A percentile compares a stretch with the other conserved stretches of the same genome.
phyloP scores from a whole-genome alignment of 2,797 vertebrate genomes.

The Neostethus bicornis region DNA sequence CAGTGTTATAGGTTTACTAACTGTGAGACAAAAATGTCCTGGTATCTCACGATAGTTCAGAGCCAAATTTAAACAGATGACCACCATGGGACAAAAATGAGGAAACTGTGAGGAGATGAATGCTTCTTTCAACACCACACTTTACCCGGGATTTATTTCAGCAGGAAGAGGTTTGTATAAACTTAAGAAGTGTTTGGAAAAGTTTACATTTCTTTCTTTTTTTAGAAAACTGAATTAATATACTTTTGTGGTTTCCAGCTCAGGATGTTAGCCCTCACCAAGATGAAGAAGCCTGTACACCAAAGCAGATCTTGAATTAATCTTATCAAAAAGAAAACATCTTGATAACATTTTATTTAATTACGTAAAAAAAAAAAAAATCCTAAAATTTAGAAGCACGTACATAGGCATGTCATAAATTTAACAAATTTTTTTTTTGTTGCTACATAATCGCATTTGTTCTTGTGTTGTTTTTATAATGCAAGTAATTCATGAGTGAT shows the following conservation, averaged over 20 bases:
- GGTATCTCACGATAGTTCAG: slow-evolving; percentile 4
- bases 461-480: no score
- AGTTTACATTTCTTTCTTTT: background rate
- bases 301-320: no score
- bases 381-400: no score
- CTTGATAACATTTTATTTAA: no score
- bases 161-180: background rate
- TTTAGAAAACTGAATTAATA: slow-evolving; percentile 1
- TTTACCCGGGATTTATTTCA: background rate
- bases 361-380: no score
- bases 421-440: no score
- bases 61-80: slow-evolving; percentile 26
- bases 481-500: no score
- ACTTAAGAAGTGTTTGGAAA: background rate
- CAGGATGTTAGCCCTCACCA: background rate
- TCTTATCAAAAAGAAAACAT: no score
- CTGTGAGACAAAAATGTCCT: slow-evolving; percentile 4
- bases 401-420: no score
- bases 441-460: no score
- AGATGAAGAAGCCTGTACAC: no score
- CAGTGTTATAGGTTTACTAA: slow-evolving; percentile 48
- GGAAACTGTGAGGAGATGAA: slow-evolving; percentile 10
- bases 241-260: background rate
- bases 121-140: background rate
- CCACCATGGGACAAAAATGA: background rate